Evolutionary conservation across 2,113 vertebrate species (phyloP).

Genomic region (Phalacrocorax carbo): DNA sequence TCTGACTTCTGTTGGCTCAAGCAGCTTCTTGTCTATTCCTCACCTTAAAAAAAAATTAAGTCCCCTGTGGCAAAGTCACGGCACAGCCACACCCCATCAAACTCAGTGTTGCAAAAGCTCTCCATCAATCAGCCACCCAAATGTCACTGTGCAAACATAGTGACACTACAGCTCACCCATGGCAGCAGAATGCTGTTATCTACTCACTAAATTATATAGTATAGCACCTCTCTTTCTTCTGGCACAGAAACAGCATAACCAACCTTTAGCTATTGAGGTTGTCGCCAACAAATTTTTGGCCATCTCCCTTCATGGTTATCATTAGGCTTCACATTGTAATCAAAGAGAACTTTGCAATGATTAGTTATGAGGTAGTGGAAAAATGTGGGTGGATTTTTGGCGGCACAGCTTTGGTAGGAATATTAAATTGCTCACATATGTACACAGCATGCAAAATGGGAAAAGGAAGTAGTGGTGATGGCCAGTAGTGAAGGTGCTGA

Average conservation of each 20-base stretch:
- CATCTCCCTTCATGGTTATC: neutral
- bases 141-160: neutral
- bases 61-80: neutral
- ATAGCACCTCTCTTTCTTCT: neutral
- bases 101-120: neutral
- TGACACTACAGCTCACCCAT: neutral
- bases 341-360: neutral
- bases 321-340: neutral
- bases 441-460: neutral
- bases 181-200: neutral
- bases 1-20: slow-evolving; percentile 9
- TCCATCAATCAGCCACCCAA: neutral
- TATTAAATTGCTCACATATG: neutral
- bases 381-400: neutral
- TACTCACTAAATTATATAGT: neutral
- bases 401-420: neutral
- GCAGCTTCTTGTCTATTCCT: neutral
- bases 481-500: neutral
- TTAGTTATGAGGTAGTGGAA: neutral
- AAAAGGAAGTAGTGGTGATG: neutral
- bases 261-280: neutral
- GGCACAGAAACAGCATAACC: neutral
- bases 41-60: neutral
- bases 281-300: neutral
- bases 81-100: neutral